These are phyloP conservation scores for Malthinus seriepunctatus DNA, from an alignment of 2,888 invertebrate species.

Conservation along the genomic window DNA sequence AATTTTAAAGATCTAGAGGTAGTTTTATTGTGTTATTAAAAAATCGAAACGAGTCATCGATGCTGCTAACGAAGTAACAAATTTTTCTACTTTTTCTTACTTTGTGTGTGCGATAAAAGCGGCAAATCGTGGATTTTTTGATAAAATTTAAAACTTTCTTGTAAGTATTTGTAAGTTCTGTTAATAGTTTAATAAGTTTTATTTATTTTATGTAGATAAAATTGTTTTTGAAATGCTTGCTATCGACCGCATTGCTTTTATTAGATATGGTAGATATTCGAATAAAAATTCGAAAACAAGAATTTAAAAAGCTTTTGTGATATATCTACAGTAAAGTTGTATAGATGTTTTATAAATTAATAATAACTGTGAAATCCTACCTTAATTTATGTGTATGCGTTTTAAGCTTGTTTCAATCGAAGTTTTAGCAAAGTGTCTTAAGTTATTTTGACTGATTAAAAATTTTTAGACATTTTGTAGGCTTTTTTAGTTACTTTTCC, in stretches of 20 bases:
- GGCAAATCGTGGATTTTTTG: no score
- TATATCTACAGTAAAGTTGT: slow-evolving; percentile 26
- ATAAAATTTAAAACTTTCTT: no score
- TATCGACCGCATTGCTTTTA: slow-evolving; percentile 1
- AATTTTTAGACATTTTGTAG: slow-evolving; percentile 14
- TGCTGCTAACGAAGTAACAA: no score
- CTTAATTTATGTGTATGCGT: slow-evolving; percentile 11
- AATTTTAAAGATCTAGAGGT: no score
- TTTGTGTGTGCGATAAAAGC: no score
- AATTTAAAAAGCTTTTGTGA: slow-evolving; percentile 28
- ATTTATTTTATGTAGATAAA: background rate
- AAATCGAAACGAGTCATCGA: no score
- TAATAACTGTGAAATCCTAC: slow-evolving; percentile 12
- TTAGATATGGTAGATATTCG: slow-evolving; percentile 1
- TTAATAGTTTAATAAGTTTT: background rate
- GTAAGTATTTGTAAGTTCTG: no score
- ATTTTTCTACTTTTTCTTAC: no score
- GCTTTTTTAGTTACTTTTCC: slow-evolving; percentile 17
- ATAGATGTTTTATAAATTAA: slow-evolving; percentile 22
- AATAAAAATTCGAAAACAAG: slow-evolving; percentile 6
- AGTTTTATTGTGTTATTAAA: no score
- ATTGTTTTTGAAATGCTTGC: slow-evolving; percentile 1
- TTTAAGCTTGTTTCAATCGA: background rate
- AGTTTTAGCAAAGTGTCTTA: no score
- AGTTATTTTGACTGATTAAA: no score